phyloP scores from a whole-genome alignment of 1,140 invertebrate genomes.

The Heterodera schachtii region DNA sequence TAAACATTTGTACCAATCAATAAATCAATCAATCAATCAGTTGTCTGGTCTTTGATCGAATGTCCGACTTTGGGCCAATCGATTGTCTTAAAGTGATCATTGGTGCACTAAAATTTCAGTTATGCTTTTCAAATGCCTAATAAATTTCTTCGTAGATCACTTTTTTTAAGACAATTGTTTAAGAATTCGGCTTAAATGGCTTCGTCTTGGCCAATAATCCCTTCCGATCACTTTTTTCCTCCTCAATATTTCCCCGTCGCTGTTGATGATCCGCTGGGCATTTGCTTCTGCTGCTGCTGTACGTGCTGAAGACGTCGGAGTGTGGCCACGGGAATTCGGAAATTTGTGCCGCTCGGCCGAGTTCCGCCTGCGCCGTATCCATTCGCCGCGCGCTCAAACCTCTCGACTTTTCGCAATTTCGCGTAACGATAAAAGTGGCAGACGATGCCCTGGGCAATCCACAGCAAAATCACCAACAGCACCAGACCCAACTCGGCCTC shows the following conservation, averaged over 20 bases:
- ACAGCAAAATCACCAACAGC: constrained; percentile 10
- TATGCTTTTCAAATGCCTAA: no score
- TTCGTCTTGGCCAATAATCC: no score
- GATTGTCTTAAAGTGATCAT: no score
- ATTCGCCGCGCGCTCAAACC: constrained; percentile 4
- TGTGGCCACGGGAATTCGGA: background rate
- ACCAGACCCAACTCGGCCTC: constrained; percentile 7
- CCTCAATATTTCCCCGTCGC: background rate
- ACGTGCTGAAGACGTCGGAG: constrained; percentile 7
- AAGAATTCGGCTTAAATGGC: no score
- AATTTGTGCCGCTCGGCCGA: background rate
- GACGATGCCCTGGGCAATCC: constrained; percentile 22
- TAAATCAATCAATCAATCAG: no score
- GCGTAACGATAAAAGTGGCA: constrained; percentile 25
- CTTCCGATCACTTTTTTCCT: no score
- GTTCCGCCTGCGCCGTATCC: background rate
- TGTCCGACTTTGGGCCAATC: no score
- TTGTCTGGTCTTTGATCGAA: no score
- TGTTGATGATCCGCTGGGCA: background rate
- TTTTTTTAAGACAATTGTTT: no score
- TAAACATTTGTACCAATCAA: no score
- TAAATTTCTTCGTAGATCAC: no score
- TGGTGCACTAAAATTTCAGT: no score
- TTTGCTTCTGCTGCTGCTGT: background rate
- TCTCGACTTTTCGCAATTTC: constrained; percentile 16